Percentiles rank a stretch among this genome's conserved stretches.
Conservation (phyloP, 2,113 vertebrate genomes). For the Sebastes fasciatus region DNA sequence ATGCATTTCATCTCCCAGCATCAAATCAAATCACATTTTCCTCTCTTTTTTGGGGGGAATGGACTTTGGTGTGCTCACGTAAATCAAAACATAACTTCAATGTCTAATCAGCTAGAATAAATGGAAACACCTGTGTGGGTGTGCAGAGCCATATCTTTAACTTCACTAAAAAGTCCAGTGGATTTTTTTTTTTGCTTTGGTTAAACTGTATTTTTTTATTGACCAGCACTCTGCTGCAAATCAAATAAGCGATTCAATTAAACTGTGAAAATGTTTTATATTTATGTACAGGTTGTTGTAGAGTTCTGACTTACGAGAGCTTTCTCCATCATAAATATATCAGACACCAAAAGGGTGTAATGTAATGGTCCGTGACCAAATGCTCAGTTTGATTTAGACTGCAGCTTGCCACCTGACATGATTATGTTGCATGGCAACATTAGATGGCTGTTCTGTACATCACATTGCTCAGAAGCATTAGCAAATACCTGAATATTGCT, state of each 20-base stretch:
- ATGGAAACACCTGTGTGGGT: background rate
- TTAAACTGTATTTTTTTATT: background rate
- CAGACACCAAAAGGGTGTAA: background rate
- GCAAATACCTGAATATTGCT: background rate
- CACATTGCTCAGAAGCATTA: background rate
- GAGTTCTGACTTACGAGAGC: background rate
- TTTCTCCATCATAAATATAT: background rate
- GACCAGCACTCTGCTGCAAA: background rate
- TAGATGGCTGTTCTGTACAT: background rate
- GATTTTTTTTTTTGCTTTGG: background rate
- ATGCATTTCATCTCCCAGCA: background rate
- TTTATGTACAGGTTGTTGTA: background rate
- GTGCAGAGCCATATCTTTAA: background rate
- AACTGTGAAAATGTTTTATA: background rate
- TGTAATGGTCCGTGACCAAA: background rate
- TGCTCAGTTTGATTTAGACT: background rate
- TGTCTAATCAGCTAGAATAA: background rate
- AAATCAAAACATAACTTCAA: background rate
- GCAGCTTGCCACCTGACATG: background rate
- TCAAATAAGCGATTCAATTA: background rate
- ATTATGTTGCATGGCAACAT: constrained; percentile 5
- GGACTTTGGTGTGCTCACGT: background rate
- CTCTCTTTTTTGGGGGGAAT: background rate
- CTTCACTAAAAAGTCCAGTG: too few species aligned
- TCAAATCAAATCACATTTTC: background rate